Percentiles rank a stretch among this genome's conserved stretches.
Conservation (phyloP, 2,797 vertebrate species). For the Bradypodion pumilum region DNA sequence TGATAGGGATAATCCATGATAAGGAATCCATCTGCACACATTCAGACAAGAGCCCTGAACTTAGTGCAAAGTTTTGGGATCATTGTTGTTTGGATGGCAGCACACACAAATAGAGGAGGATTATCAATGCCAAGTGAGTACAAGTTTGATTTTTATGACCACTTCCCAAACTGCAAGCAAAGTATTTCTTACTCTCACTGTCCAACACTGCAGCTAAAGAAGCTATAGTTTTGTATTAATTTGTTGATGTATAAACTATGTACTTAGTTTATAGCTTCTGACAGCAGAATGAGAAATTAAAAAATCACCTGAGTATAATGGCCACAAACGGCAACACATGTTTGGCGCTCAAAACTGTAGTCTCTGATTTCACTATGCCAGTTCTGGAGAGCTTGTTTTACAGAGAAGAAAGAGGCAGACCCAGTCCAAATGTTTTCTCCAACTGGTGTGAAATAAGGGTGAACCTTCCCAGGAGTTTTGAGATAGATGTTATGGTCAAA, state of each 20-base stretch:
- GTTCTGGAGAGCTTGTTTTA: constrained; percentile 30
- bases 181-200: background rate
- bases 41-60: too few species aligned
- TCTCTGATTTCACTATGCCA: constrained; percentile 69
- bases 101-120: too few species aligned
- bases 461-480: constrained; percentile 23
- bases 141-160: background rate
- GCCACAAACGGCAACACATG: constrained; percentile 59
- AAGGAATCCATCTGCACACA: too few species aligned
- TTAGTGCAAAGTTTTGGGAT: too few species aligned
- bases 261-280: background rate
- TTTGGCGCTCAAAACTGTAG: constrained; percentile 54
- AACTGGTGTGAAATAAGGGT: constrained; percentile 73
- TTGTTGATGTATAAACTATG: too few species aligned
- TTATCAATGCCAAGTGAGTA: too few species aligned
- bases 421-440: constrained; percentile 81
- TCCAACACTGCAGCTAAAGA: background rate
- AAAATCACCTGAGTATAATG: constrained; percentile 79
- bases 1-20: too few species aligned
- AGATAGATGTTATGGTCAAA: constrained; percentile 69
- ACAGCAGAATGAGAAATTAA: background rate
- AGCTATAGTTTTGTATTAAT: background rate
- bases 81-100: too few species aligned
- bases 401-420: constrained; percentile 46
- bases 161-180: background rate